Evolutionary conservation across 2,888 invertebrate genomes (phyloP), one percentile per base, ranked within the genome.

Genomic region (Homarus gammarus): DNA sequence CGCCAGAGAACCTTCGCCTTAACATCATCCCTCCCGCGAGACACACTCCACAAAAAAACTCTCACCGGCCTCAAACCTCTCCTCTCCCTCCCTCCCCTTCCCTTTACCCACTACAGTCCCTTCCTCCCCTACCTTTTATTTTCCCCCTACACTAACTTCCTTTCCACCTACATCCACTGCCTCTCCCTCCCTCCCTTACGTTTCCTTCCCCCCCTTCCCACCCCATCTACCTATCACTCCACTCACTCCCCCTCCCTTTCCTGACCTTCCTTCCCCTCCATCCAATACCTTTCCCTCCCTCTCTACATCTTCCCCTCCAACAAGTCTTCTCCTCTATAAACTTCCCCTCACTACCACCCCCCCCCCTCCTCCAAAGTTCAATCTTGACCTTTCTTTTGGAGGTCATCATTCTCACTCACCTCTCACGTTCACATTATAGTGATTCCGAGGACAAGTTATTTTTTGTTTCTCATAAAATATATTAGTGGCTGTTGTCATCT

Each of bases 1-100:
- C 81, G 33, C 64, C 81, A 81, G 79, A 79, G 79, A 38, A 56
- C 56, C 79, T 51, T 56, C 79, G 61, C 79, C 36, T 51, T 56
- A 79, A 56, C 27, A 36, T 27, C 38, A 51, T 31, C 38, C 79
- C 79, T 33, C 40, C 73, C 73, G 22, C 73, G 38, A 73, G 36
- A 72, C 38, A 40, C 73, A 36, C 40, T 36, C 38, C 40, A 73
- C 38, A 56, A 8, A 56, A 8, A 56, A 8, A 56, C 44, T 8
- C 44, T 8, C 44, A 44, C n/a, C n/a, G n/a, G n/a, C n/a, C n/a
- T n/a, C n/a, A n/a, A 44, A 44, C 44, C 44, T 44, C 44, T 8
- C 6, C 44, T 12, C 12, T 44, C 44, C 44, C 44, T 44, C 44
- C 44, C 44, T 44, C n/a, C n/a, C n/a, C n/a, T n/a, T n/a, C n/a